Evolutionary conservation across 1,140 invertebrate genomes (phyloP).

Genomic region (Drosophila subpulchrella): DNA sequence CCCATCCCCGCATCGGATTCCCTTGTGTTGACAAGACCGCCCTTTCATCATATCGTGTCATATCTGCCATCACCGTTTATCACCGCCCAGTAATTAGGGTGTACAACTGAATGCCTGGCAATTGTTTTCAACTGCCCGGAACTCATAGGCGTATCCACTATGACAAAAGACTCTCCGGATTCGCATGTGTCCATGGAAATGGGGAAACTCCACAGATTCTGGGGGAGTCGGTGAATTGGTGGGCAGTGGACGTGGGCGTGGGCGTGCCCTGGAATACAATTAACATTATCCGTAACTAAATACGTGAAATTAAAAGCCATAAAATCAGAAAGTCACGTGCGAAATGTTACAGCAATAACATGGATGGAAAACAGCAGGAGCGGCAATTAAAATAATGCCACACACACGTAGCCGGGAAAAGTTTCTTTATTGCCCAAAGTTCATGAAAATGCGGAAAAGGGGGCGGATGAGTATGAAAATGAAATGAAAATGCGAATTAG

Average conservation of each 20-base stretch:
- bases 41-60: slow-evolving; percentile 5
- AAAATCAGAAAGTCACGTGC: slow-evolving; percentile 81
- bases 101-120: slow-evolving; percentile 23
- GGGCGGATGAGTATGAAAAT: no score
- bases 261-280: slow-evolving; percentile 60
- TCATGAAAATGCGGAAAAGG: slow-evolving; percentile 49
- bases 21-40: not conserved
- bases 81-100: slow-evolving; percentile 29
- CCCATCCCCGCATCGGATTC: not conserved
- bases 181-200: slow-evolving; percentile 29
- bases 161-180: slow-evolving; percentile 21
- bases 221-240: not conserved
- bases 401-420: slow-evolving; percentile 50
- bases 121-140: slow-evolving; percentile 15
- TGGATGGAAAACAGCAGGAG: slow-evolving; percentile 46
- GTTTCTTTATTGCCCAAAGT: slow-evolving; percentile 68
- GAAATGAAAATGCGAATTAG: slow-evolving; percentile 24
- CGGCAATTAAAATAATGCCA: slow-evolving; percentile 81
- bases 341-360: slow-evolving; percentile 74
- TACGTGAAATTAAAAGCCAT: slow-evolving; percentile 81
- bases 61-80: slow-evolving; percentile 9
- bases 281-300: slow-evolving; percentile 81
- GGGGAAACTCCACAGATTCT: slow-evolving; percentile 5
- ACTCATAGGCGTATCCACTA: slow-evolving; percentile 4
- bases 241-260: no score